A percentile compares a stretch with the other conserved stretches of the same genome.
Evolutionary conservation across 2,888 invertebrate genomes (phyloP).

Genomic region (Molanna angustata): DNA sequence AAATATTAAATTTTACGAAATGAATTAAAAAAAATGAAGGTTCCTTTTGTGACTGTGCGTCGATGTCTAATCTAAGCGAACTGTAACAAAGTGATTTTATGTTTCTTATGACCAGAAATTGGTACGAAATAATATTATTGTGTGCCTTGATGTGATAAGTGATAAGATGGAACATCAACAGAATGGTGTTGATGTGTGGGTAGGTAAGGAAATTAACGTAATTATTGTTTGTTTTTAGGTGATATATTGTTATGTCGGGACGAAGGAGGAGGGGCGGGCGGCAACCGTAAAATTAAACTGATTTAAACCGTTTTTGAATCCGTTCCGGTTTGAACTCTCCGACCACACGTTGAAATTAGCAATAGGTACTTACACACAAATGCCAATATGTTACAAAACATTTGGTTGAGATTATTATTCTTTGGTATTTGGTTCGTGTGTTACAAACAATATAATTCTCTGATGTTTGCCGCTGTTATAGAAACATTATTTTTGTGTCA

Average conservation of each 20-base stretch:
- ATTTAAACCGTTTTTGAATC: background rate
- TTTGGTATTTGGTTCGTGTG: too few species aligned
- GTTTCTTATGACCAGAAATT: too few species aligned
- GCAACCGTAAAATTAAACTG: background rate
- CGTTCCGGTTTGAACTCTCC: background rate
- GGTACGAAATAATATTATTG: background rate
- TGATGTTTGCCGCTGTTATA: too few species aligned
- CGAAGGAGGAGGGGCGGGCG: background rate
- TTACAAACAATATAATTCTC: too few species aligned
- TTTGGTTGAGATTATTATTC: too few species aligned
- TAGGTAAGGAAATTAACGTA: slow-evolving; percentile 48
- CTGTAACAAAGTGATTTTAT: too few species aligned
- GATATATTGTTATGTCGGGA: background rate
- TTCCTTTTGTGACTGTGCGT: slow-evolving; percentile 25
- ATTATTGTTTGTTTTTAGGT: background rate
- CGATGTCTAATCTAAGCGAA: slow-evolving; percentile 23
- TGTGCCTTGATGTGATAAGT: background rate
- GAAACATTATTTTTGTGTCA: too few species aligned
- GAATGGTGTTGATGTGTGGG: slow-evolving; percentile 60
- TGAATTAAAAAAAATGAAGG: too few species aligned
- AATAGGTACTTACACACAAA: too few species aligned
- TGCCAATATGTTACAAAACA: too few species aligned
- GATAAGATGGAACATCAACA: slow-evolving; percentile 52
- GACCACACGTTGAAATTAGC: background rate
- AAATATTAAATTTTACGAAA: too few species aligned